A percentile compares a stretch with the other conserved stretches of the same genome.
phyloP scores from a whole-genome alignment of 2,113 vertebrate species.

The Myiozetetes cayanensis region DNA sequence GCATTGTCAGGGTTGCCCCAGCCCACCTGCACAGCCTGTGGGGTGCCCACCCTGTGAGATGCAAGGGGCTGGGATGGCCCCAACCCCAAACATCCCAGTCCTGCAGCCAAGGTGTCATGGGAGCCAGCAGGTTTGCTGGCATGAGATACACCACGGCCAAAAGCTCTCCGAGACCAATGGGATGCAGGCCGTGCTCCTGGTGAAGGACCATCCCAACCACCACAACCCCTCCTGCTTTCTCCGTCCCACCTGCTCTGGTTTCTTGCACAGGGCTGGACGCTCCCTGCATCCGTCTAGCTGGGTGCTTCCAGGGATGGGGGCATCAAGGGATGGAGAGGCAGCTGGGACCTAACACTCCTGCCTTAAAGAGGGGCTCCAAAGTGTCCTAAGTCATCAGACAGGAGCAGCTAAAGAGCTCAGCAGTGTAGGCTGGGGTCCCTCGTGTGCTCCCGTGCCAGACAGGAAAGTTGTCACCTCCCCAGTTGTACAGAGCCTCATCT shows the following conservation, averaged over 20 bases:
- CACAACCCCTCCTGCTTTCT: not conserved
- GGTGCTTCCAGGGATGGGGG: not conserved
- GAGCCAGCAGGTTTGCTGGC: not conserved
- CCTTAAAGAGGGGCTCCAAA: not conserved
- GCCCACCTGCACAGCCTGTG: not conserved
- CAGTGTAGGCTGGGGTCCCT: not conserved
- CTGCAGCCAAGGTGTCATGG: fast-evolving
- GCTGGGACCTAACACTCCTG: not conserved
- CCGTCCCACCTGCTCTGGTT: not conserved
- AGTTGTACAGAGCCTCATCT: not conserved
- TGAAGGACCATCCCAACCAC: not conserved
- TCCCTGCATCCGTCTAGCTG: not conserved
- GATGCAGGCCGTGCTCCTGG: not conserved
- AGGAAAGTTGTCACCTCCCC: not conserved
- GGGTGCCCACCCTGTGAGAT: not conserved
- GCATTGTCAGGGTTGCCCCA: not conserved
- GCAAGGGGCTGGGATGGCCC: not conserved
- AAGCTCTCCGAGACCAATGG: not conserved
- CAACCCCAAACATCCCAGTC: not conserved
- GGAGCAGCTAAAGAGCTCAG: not conserved
- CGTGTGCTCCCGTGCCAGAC: fast-evolving
- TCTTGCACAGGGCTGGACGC: not conserved
- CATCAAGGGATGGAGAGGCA: not conserved
- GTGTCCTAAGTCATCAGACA: not conserved
- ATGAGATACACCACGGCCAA: fast-evolving